Percentiles rank a stretch among this genome's conserved stretches.
These are phyloP conservation scores for Cuculus canorus DNA, from an alignment of 2,797 vertebrate species.

Conservation along the genomic window DNA sequence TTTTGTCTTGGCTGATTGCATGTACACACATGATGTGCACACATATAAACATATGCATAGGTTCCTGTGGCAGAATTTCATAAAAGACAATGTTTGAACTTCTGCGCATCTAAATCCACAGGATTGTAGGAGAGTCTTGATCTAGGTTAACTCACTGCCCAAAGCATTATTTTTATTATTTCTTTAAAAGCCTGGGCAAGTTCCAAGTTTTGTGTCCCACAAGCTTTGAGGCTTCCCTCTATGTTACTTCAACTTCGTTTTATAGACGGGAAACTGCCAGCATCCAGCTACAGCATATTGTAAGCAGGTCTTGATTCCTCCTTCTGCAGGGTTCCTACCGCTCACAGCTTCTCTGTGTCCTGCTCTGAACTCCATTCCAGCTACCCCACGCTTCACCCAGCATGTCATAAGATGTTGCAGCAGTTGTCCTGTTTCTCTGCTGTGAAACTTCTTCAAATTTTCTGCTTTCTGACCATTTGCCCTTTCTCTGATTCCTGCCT, in stretches of 20 bases:
- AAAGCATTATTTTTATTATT: not conserved
- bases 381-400: not conserved
- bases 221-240: not conserved
- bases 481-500: slow-evolving; percentile 24
- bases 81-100: not conserved
- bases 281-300: not conserved
- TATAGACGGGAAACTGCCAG: not conserved
- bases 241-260: not conserved
- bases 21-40: too few species aligned
- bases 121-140: not conserved
- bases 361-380: slow-evolving; percentile 9
- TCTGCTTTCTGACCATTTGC: slow-evolving; percentile 20
- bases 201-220: not conserved
- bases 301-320: not conserved
- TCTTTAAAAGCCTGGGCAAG: not conserved
- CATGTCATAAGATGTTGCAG: not conserved
- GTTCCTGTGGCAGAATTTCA: not conserved
- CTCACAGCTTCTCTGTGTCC: not conserved
- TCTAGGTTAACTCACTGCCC: not conserved
- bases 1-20: not conserved
- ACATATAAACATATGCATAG: not conserved
- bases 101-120: not conserved
- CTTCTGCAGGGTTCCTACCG: not conserved
- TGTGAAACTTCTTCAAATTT: slow-evolving; percentile 7
- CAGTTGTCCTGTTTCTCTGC: not conserved